phyloP scores from a whole-genome alignment of 2,113 vertebrate species.

The Pseudopipra pipra region DNA sequence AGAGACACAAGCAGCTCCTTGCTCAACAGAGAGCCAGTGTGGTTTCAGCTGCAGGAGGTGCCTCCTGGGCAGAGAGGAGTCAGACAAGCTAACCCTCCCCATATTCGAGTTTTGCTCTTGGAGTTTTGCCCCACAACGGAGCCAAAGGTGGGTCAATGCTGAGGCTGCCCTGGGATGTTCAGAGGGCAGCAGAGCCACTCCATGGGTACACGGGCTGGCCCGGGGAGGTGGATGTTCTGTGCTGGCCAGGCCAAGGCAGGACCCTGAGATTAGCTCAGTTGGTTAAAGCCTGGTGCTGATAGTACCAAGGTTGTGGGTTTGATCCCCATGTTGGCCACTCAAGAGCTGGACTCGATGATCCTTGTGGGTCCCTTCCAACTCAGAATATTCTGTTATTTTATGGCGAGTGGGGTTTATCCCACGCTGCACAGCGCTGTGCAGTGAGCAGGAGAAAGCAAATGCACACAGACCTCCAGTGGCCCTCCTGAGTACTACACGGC shows the following conservation, averaged over 20 bases:
- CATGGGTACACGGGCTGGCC: neutral
- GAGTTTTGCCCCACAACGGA: neutral
- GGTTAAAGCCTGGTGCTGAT: neutral
- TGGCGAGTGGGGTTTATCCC: neutral
- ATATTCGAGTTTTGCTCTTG: neutral
- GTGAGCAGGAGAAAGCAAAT: neutral
- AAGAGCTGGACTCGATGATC: neutral
- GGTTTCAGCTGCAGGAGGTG: neutral
- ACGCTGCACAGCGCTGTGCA: accelerated
- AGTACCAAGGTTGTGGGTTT: neutral
- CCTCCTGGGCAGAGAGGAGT: neutral
- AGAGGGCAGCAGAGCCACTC: neutral
- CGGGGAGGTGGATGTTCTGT: accelerated
- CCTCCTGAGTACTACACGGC: neutral
- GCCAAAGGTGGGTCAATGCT: neutral
- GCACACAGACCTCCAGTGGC: conserved; percentile 43
- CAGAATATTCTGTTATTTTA: neutral
- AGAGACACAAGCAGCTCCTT: neutral
- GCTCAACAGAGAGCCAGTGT: accelerated
- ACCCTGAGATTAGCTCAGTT: neutral
- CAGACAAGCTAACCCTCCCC: accelerated
- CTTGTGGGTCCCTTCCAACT: neutral
- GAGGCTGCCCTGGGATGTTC: neutral
- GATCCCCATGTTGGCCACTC: neutral
- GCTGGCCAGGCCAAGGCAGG: neutral